These are phyloP conservation scores for Ochotona curzoniae DNA, from an alignment of 2,113 vertebrate species.

Conservation along the genomic window DNA sequence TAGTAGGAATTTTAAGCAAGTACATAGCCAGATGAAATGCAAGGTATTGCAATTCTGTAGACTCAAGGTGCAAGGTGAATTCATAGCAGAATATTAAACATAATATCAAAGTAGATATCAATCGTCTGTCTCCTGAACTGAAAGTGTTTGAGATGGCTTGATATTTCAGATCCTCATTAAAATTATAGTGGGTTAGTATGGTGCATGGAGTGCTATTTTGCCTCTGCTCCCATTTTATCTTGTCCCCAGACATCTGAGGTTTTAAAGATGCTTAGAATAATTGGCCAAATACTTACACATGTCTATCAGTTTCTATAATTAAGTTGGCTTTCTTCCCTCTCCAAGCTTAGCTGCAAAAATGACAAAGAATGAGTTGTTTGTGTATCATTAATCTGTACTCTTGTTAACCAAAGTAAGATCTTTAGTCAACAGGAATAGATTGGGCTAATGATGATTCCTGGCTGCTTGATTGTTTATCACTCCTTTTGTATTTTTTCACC, in stretches of 20 bases:
- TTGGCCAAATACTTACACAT: conserved; percentile 58
- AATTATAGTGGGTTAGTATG: not conserved
- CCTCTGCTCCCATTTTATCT: conserved; percentile 40
- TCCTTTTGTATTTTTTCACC: conserved; percentile 75
- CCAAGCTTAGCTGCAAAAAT: conserved; percentile 67
- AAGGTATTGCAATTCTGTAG: not conserved
- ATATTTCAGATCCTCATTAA: conserved; percentile 64
- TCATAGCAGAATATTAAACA: not conserved
- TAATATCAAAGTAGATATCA: not conserved
- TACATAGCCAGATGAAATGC: not conserved
- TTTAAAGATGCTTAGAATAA: conserved; percentile 65
- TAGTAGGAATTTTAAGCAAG: not conserved
- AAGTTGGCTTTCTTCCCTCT: conserved; percentile 54
- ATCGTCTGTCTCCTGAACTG: not conserved
- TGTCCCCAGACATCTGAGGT: not conserved
- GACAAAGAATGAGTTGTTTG: conserved; percentile 72
- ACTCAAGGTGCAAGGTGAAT: not conserved
- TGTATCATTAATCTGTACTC: conserved; percentile 74
- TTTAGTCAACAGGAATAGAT: conserved; percentile 71
- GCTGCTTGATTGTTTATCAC: conserved; percentile 70
- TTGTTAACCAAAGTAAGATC: conserved; percentile 72
- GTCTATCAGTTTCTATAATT: conserved; percentile 69
- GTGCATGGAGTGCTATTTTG: conserved; percentile 16
- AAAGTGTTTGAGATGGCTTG: not conserved
- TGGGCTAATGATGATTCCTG: conserved; percentile 75